Conservation (phyloP, 64 coral and sea anemone genomes). For the Cladopsammia gracilis region DNA sequence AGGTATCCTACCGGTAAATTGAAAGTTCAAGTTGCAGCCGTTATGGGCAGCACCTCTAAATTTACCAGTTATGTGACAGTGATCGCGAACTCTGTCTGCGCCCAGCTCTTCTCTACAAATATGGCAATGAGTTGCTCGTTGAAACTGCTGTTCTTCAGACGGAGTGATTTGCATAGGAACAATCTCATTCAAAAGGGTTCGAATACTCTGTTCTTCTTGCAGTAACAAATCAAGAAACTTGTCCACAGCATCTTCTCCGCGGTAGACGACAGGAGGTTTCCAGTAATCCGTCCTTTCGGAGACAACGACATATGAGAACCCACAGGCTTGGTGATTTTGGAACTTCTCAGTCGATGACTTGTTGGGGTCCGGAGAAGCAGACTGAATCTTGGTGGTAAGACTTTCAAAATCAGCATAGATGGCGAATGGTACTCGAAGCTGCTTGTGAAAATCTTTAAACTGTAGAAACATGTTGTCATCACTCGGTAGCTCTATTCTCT, state of each 20-base stretch:
- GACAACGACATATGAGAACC: slow-evolving; percentile 6
- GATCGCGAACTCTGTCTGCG: slow-evolving; percentile 14
- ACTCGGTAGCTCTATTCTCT: slow-evolving; percentile 37
- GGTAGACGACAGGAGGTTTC: slow-evolving; percentile 62
- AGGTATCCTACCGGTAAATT: slow-evolving; percentile 47
- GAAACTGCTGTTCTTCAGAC: slow-evolving; percentile 47
- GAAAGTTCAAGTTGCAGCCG: slow-evolving; percentile 51
- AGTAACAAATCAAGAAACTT: slow-evolving; percentile 47
- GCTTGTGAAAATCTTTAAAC: slow-evolving; percentile 77
- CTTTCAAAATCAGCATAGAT: slow-evolving; percentile 56
- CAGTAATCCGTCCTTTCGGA: neutral
- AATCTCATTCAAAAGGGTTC: neutral
- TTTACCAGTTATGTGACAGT: slow-evolving; percentile 48
- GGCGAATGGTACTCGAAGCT: slow-evolving; percentile 48
- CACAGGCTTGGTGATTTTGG: slow-evolving; percentile 28
- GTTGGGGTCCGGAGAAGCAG: slow-evolving; percentile 2
- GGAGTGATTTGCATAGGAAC: slow-evolving; percentile 53
- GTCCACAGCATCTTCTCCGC: slow-evolving; percentile 62
- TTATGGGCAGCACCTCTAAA: slow-evolving; percentile 61
- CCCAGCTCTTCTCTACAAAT: slow-evolving; percentile 51
- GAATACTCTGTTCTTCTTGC: slow-evolving; percentile 62
- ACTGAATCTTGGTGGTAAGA: slow-evolving; percentile 23
- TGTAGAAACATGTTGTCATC: slow-evolving; percentile 34
- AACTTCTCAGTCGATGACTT: slow-evolving; percentile 33
- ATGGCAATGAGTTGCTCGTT: slow-evolving; percentile 44